These are phyloP conservation scores for Chrysemys picta DNA, from an alignment of 2,113 vertebrate genomes.

Conservation along the genomic window DNA sequence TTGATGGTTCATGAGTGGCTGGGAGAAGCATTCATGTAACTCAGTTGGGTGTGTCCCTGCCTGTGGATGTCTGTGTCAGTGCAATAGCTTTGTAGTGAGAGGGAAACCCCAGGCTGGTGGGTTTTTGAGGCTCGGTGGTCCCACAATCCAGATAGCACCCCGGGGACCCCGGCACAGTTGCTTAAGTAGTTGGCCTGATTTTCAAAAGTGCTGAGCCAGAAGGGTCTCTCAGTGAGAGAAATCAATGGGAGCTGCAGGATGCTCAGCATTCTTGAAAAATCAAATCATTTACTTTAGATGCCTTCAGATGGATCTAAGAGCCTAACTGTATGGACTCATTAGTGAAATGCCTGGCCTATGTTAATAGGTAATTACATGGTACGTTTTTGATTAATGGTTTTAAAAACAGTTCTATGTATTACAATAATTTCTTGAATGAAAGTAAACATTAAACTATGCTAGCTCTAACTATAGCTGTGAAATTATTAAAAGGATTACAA, in stretches of 20 bases:
- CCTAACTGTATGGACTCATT: not conserved
- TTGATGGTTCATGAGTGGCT: too few species aligned
- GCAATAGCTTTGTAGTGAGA: too few species aligned
- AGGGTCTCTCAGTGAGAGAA: not conserved
- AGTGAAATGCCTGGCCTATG: not conserved
- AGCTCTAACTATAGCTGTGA: not conserved
- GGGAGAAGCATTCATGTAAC: too few species aligned
- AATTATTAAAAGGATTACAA: constrained; percentile 21
- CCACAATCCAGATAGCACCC: too few species aligned
- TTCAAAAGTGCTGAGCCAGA: not conserved
- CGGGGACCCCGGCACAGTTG: not conserved
- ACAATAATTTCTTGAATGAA: constrained; percentile 5
- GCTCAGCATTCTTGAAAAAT: constrained; percentile 4
- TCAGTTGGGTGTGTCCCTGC: too few species aligned
- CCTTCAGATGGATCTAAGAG: not conserved
- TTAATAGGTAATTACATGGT: not conserved
- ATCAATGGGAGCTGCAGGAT: not conserved
- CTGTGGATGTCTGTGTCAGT: too few species aligned
- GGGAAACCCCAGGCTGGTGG: too few species aligned
- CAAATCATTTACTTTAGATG: not conserved
- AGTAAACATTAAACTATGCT: not conserved
- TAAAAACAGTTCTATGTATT: constrained; percentile 24
- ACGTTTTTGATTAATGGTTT: not conserved
- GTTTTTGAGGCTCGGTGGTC: too few species aligned
- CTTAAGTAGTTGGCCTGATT: not conserved